Evolutionary conservation across 2,113 vertebrate genomes (phyloP), one percentile per base, ranked within the genome.

Genomic region (Myrmophylax atrothorax): DNA sequence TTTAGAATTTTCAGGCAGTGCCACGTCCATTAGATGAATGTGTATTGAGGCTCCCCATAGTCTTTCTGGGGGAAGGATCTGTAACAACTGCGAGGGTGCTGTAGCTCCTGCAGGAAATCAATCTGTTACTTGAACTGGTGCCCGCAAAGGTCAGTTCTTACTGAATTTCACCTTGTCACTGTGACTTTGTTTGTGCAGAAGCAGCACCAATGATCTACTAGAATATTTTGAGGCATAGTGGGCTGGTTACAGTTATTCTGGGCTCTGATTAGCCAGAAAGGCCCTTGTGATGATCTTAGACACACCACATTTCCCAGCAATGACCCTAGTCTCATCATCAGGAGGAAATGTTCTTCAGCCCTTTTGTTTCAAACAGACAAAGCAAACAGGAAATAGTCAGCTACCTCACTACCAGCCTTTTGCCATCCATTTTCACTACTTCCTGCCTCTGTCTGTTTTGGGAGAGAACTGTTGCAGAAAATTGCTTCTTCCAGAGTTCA

Each of bases 331-430:
- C 68, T 66, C 82, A 58, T 33, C 77, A 38, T 11, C 44, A 8
- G 19, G 42, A 77, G 94, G 91, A 97, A 94, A 96, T 63, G 33
- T n/a, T 75, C 67, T 73, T 76, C 72, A 77, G 25, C 17, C 37
- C 80, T 84, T 94, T 40, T 78, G 87, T 80, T 74, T 64, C 7
- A 4, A 84, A 56, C 33, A 75, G 87, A 81, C 10, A 70, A 74
- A 93, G 56, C 83, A 60, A 92, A 78, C 42, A 90, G 90, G 94
- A 93, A 80, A 90, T 9, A 22, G 38, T 90, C 83, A 22, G 42
- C 59, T 83, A 67, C 89, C 73, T 90, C 18, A 33, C 52, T 70
- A 40, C 83, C 76, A 44, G 52, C 3, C 38, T 44, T 84, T 52
- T 29, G 15, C 59, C 42, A 55, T 22, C 40, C 75, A 46, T 64